Percentiles rank a stretch among this genome's conserved stretches.
Evolutionary conservation across 2,113 vertebrate genomes (phyloP).

Genomic region (Dromaius novaehollandiae): DNA sequence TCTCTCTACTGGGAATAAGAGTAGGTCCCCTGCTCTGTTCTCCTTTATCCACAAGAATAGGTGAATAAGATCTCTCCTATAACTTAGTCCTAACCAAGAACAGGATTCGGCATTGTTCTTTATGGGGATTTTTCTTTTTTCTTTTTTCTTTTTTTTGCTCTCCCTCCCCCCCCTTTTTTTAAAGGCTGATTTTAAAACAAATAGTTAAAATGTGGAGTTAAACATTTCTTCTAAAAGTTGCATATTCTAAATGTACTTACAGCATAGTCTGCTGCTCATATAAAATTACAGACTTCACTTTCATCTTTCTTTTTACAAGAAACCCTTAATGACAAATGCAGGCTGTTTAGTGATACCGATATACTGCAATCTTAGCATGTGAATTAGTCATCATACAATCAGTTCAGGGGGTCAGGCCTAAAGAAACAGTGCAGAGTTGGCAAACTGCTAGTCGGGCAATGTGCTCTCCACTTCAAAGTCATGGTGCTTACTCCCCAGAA

Average conservation of each 20-base stretch:
- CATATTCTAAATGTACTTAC: constrained; percentile 72
- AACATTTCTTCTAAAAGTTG: constrained; percentile 67
- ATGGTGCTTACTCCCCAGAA: constrained; percentile 67
- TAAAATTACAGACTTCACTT: constrained; percentile 82
- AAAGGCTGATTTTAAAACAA: constrained; percentile 61
- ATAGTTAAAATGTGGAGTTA: constrained; percentile 63
- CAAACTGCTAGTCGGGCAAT: constrained; percentile 75
- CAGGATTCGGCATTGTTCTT: constrained; percentile 10
- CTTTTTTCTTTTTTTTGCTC: not conserved
- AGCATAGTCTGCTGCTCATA: constrained; percentile 71
- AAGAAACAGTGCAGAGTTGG: constrained; percentile 83
- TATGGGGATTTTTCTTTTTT: not conserved
- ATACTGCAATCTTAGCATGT: constrained; percentile 83
- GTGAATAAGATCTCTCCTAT: not conserved
- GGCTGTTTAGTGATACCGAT: constrained; percentile 88
- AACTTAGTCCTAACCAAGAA: not conserved
- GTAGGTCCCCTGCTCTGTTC: not conserved
- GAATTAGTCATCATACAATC: constrained; percentile 90
- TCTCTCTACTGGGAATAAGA: not conserved
- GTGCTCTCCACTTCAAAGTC: constrained; percentile 84
- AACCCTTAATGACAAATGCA: constrained; percentile 93
- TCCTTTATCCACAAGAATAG: not conserved
- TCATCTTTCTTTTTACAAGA: constrained; percentile 88
- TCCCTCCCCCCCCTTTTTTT: not conserved
- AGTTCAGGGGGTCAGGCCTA: constrained; percentile 88